Evolutionary conservation across 2,797 vertebrate species (phyloP), one percentile per base, ranked within the genome.

Genomic region (Argyrosomus regius): DNA sequence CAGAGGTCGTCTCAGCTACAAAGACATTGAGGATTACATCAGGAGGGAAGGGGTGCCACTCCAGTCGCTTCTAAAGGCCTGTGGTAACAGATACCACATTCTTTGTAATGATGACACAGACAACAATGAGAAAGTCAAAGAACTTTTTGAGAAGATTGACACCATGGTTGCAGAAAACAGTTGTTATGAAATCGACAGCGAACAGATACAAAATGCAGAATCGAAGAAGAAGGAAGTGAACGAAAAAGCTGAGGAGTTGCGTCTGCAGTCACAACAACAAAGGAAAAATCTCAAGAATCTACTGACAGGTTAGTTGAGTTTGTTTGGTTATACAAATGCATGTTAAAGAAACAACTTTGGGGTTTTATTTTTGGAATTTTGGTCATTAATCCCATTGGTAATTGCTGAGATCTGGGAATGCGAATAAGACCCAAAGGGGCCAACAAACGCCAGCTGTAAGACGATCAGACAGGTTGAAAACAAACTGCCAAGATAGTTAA

Each of bases 121-220:
- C 58, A 45, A 17, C 24, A 7, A 35, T 0, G 3, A 6, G 2
- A 64, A 52, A 22, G 54, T 77, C 28, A n/a, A 59, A 26, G 41
- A 70, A 43, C 56, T 82, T 64, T 75, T 88, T 72, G 75, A 81
- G 41, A 80, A 75, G 65, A 73, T 69, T 24, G 76, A 77, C 1
- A 0, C 2, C 45, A 57, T 68, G 77, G 74, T 80, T 49, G 28
- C 56, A 17, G 11, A 48, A 48, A 79, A 65, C 13, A 9, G 46
- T 2, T 20, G 48, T 14, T 78, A 68, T n/a, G 24, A 82, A 45
- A 49, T 5, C 1, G n/a, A 78, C 8, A 63, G 39, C 50, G 46
- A 0, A 0, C 20, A 50, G 64, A 4, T 57, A 1, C 5, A 54
- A 54, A 69, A 26, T 22, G 41, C 49, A 3, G 9, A 61, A n/a